Evolutionary conservation across 2,797 vertebrate genomes (phyloP).

Genomic region (Mus spretus): DNA sequence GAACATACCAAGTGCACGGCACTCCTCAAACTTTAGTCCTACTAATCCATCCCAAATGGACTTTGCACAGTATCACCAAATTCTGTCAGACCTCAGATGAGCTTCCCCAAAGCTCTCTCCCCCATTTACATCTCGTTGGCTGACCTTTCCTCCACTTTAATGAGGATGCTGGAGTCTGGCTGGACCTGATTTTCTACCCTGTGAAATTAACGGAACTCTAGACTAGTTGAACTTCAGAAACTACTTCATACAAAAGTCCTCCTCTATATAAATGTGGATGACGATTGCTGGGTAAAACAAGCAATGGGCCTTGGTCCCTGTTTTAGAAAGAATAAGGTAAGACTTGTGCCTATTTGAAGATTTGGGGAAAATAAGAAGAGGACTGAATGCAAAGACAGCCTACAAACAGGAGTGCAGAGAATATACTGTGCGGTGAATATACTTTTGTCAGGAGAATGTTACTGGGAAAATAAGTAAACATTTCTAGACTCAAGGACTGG

Average conservation of each 20-base stretch:
- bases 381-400: not conserved
- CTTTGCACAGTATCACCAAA: slow-evolving; percentile 86
- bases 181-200: slow-evolving; percentile 82
- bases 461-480: not conserved
- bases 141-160: slow-evolving; percentile 84
- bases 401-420: not conserved
- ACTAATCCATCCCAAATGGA: slow-evolving; percentile 86
- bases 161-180: slow-evolving; percentile 78
- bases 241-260: slow-evolving; percentile 64
- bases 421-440: not conserved
- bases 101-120: slow-evolving; percentile 83
- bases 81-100: slow-evolving; percentile 77
- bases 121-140: slow-evolving; percentile 85
- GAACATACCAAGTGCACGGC: slow-evolving; percentile 57
- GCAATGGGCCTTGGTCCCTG: not conserved
- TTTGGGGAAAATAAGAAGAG: not conserved
- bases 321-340: slow-evolving; percentile 77
- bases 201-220: slow-evolving; percentile 88
- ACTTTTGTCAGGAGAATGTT: not conserved
- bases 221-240: slow-evolving; percentile 86
- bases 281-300: slow-evolving; percentile 53
- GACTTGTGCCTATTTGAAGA: slow-evolving; percentile 74
- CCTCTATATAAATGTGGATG: slow-evolving; percentile 72
- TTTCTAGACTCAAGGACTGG: not conserved
- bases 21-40: slow-evolving; percentile 77